Base-by-base conservation (phyloP, 2,113 vertebrate species). In the Ceyx melanurus region DNA sequence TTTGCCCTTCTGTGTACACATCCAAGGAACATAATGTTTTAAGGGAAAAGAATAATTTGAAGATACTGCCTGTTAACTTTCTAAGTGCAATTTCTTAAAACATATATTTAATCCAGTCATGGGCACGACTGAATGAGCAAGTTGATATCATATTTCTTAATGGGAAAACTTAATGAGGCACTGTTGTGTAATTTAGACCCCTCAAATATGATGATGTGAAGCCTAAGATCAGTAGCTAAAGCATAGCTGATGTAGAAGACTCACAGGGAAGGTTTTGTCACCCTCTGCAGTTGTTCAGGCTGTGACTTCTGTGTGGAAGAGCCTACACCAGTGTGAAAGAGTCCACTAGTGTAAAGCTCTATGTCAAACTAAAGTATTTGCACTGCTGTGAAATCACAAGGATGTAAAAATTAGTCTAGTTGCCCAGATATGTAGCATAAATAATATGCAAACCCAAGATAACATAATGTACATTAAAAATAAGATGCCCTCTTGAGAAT, bases 131-230 rank as follows among this genome's bases (percentile, higher is more conserved):
- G 79, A 80, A 64, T 43, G 48, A 88, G 53, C 57, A 67, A 84
- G 67, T 66, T 74, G 65, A 60, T 86, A 91, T 73, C 9, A 0
- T 83, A 37, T 86, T 89, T 88, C 65, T 76, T 88, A 82, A 77
- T 77, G 56, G 37, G 13, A 90, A 95, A 90, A 82, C 11, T 51
- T 82, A 83, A 82, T 80, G 62, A 85, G 51, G 51, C 62, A 46
- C 21, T 70, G 26, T 53, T 23, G 19, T 57, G 28, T 85, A 83
- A 70, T 91, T 92, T 74, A 92, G 75, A 16, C 17, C 19, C 33
- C 46, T 82, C 33, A 91, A 82, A 66, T 35, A 71, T 57, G 42
- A 51, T 48, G 20, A 35, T 43, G 16, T 77, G 56, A 83, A 91
- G 68, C 35, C 60, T 51, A 64, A 53, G 56, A 80, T 77, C 2